Conservation (phyloP, 2,888 invertebrate genomes). For the Xanthostigma xanthostigma region DNA sequence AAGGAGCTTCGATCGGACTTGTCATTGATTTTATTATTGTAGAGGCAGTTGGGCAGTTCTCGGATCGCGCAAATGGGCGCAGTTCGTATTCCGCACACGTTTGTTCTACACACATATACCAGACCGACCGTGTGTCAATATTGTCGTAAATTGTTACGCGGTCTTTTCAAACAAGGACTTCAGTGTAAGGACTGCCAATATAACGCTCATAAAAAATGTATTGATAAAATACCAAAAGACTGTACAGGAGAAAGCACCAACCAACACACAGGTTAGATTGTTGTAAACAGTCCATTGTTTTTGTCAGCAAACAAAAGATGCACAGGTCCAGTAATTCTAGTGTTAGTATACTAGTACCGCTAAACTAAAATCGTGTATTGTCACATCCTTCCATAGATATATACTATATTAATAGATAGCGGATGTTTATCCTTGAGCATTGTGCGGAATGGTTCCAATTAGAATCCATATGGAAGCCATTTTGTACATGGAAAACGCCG, state of each 20-base stretch:
- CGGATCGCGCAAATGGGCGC: no score
- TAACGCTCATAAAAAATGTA: constrained; percentile 90
- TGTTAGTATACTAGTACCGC: no score
- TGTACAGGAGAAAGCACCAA: constrained; percentile 64
- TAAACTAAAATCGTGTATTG: neutral
- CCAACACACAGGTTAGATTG: neutral
- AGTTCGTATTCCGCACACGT: constrained; percentile 84
- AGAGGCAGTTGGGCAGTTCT: no score
- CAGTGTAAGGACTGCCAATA: constrained; percentile 97
- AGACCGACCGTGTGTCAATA: constrained; percentile 91
- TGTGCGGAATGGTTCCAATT: no score
- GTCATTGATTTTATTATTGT: no score
- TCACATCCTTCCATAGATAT: neutral
- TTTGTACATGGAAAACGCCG: no score
- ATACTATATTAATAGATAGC: no score
- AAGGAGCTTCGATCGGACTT: no score
- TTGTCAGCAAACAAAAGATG: neutral
- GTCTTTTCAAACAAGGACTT: constrained; percentile 89
- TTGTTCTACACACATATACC: constrained; percentile 92
- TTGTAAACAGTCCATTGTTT: no score
- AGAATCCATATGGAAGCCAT: no score
- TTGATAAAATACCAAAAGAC: constrained; percentile 78
- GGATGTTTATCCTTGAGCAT: no score
- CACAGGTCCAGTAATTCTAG: neutral
- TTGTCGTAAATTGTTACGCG: constrained; percentile 90